Conservation (phyloP, 2,888 invertebrate species). For the Spilarctia lutea region DNA sequence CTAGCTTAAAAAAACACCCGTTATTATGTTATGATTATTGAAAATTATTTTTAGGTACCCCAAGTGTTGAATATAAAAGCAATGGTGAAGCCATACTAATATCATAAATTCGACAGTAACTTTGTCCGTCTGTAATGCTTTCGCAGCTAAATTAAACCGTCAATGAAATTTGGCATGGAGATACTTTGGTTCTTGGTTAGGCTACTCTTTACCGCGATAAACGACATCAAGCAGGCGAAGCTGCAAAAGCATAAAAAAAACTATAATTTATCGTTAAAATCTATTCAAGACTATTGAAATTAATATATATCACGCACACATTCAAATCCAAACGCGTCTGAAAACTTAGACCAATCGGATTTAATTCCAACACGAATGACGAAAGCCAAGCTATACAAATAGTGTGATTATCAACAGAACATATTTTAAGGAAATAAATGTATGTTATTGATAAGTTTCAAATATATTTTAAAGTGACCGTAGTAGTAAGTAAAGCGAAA, state of each 20-base stretch:
- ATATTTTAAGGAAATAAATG: not conserved
- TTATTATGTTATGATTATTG: no score
- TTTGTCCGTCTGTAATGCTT: no score
- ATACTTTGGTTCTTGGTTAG: no score
- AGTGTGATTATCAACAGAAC: not conserved
- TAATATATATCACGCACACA: not conserved
- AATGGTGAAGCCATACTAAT: not conserved
- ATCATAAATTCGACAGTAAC: no score
- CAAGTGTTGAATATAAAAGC: not conserved
- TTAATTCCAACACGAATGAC: not conserved
- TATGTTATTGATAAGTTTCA: not conserved
- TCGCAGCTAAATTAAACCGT: no score
- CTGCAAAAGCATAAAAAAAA: not conserved
- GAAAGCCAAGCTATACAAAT: not conserved
- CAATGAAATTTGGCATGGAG: no score
- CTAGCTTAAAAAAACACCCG: no score
- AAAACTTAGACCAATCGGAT: not conserved
- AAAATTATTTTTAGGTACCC: not conserved
- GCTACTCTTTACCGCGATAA: no score
- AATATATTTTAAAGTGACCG: not conserved
- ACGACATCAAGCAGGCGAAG: no score
- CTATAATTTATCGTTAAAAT: not conserved
- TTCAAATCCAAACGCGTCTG: not conserved
- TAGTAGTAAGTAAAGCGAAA: no score
- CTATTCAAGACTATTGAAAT: not conserved